These are phyloP conservation scores for Barbus barbus DNA, from an alignment of 2,113 vertebrate genomes.

Conservation along the genomic window DNA sequence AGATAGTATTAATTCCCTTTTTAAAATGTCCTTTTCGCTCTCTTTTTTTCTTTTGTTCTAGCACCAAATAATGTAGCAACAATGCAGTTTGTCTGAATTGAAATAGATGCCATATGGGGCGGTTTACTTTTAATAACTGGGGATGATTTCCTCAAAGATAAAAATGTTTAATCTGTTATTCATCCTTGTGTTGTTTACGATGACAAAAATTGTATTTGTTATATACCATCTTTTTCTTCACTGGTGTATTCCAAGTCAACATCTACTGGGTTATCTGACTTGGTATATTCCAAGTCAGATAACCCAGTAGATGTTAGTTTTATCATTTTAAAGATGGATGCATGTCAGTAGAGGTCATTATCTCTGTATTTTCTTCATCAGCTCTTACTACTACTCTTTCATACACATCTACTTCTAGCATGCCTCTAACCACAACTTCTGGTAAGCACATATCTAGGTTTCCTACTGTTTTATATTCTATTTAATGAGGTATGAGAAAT, in stretches of 20 bases:
- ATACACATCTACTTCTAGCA: slow-evolving; percentile 41
- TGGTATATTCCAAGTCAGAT: background rate
- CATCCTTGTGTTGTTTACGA: background rate
- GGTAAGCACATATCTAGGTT: slow-evolving; percentile 47
- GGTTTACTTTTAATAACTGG: background rate
- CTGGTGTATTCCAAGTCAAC: background rate
- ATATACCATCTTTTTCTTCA: background rate
- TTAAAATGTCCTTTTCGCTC: background rate
- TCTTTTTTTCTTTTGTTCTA: background rate
- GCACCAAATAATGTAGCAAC: background rate
- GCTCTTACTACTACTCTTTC: slow-evolving; percentile 59
- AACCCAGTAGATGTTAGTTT: background rate
- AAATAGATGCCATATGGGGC: background rate
- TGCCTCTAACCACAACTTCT: slow-evolving; percentile 40
- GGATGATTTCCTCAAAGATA: background rate
- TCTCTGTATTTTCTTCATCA: slow-evolving; percentile 60
- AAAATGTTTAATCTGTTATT: too few species aligned
- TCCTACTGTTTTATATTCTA: slow-evolving; percentile 5
- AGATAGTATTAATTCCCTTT: background rate
- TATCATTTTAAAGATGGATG: background rate
- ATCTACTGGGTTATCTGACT: too few species aligned
- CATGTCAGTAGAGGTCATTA: slow-evolving; percentile 41
- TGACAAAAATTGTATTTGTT: too few species aligned
- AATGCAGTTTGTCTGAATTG: background rate
- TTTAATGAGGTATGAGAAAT: slow-evolving; percentile 23